These are phyloP conservation scores for Lepidocyrtinus sp. DNA, from an alignment of 2,888 invertebrate species.

Conservation along the genomic window DNA sequence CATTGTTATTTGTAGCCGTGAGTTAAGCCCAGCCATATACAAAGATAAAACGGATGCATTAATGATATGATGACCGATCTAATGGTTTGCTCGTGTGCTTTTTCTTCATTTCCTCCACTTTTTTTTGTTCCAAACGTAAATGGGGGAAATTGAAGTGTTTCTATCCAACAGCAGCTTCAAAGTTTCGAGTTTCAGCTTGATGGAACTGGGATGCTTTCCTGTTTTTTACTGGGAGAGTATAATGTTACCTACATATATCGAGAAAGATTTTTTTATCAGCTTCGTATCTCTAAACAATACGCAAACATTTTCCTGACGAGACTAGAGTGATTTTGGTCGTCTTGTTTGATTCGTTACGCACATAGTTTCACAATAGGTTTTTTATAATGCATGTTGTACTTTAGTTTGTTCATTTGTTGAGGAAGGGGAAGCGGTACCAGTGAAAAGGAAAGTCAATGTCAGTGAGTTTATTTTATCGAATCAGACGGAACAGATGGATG, in stretches of 20 bases:
- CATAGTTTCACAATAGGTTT: background rate
- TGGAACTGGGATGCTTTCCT: constrained; percentile 27
- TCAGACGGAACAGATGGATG: constrained; percentile 58
- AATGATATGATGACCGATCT: constrained; percentile 61
- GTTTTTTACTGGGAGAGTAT: background rate
- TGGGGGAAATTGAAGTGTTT: constrained; percentile 38
- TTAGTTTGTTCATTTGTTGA: background rate
- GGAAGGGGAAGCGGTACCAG: constrained; percentile 16
- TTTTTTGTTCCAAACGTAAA: constrained; percentile 12
- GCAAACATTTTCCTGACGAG: background rate
- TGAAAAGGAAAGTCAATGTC: constrained; percentile 62
- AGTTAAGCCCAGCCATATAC: background rate
- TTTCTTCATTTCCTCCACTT: constrained; percentile 8
- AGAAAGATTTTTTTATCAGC: background rate
- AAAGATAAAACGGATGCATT: constrained; percentile 52
- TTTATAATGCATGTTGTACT: constrained; percentile 5
- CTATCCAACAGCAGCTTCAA: background rate
- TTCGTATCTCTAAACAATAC: background rate
- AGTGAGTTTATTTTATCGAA: constrained; percentile 62
- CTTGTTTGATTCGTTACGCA: background rate
- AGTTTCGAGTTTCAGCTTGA: constrained; percentile 43
- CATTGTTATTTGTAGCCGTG: background rate
- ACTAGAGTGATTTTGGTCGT: background rate
- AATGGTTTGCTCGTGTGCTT: constrained; percentile 45
- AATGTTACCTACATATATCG: background rate